Base-by-base conservation (phyloP, 2,113 vertebrate species). In the Nannobrachium achirus region DNA sequence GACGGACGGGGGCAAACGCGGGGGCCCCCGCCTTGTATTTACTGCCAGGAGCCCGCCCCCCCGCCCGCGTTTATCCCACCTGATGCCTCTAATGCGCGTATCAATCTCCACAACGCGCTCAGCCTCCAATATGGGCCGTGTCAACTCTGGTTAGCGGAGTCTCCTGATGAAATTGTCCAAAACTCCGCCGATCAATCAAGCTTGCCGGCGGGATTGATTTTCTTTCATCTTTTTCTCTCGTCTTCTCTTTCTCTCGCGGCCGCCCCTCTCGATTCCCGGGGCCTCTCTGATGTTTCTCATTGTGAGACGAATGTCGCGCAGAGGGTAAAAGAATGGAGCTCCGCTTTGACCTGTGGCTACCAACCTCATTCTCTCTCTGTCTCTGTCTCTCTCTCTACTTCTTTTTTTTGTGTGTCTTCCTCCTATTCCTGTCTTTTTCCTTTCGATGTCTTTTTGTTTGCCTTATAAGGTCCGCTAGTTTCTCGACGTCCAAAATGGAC, bases 81-180 rank as follows among this genome's bases (percentile, higher is more conserved):
- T 79, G 85, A 85, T 82, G 86, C 84, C 79, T 83, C 80, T 88
- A 88, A 88, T 90, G 75, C 77, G 56, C 73, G 90, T 89, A 90
- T 92, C 89, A 88, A 88, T 91, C 90, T 89, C 86, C 71, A 73
- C 80, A 65, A 73, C 57, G 78, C 73, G 52, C 73, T 79, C 81
- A 73, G 78, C 71, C 84, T 89, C 82, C 87, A 87, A 86, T 90
- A 84, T 87, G 87, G 87, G 83, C 83, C 80, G 80, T 88, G 90
- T 90, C 90, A 84, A 86, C 90, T 85, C 88, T 85, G 87, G 84
- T 90, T 90, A 90, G 87, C 62, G 67, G 80, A 86, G 85, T 85
- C 86, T 89, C 86, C 87, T 88, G 85, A 86, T 89, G 85, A 90
- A 91, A 91, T 91, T 89, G 88, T 92, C 87, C 82, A 87, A 87